phyloP scores from a whole-genome alignment of 2,888 invertebrate genomes.

The Kuschelorhynchus macadamiae region DNA sequence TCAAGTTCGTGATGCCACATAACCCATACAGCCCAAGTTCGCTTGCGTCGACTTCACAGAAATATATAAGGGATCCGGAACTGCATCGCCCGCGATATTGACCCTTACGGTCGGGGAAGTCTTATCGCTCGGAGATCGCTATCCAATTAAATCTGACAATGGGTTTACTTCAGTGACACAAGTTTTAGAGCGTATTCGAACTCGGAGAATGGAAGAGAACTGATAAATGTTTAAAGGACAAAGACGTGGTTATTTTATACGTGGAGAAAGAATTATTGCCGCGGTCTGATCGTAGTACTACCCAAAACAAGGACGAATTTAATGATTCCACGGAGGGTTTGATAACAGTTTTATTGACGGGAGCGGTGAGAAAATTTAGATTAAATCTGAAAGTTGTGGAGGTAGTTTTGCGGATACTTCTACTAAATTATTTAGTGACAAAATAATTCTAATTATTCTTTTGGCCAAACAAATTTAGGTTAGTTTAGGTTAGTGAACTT shows the following conservation, averaged over 20 bases:
- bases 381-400: no score
- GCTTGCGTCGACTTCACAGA: constrained; percentile 44
- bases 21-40: constrained; percentile 58
- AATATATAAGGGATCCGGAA: constrained; percentile 21
- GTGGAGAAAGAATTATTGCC: constrained; percentile 12
- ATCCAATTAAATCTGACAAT: constrained; percentile 72
- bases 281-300: constrained; percentile 7
- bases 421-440: no score
- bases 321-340: no score
- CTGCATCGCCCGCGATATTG: constrained; percentile 57
- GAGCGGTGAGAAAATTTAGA: no score
- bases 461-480: no score
- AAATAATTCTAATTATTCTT: no score
- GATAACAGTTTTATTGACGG: no score
- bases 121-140: constrained; percentile 68
- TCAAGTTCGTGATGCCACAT: constrained; percentile 64
- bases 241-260: constrained; percentile 20
- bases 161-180: constrained; percentile 69
- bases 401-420: no score
- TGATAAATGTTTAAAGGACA: constrained; percentile 37
- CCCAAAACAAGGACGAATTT: background rate
- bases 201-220: constrained; percentile 36
- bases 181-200: constrained; percentile 56
- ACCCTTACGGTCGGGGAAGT: constrained; percentile 58
- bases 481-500: no score